Base-by-base conservation (phyloP, 2,113 vertebrate species). In the Gymnocephalus cernua region DNA sequence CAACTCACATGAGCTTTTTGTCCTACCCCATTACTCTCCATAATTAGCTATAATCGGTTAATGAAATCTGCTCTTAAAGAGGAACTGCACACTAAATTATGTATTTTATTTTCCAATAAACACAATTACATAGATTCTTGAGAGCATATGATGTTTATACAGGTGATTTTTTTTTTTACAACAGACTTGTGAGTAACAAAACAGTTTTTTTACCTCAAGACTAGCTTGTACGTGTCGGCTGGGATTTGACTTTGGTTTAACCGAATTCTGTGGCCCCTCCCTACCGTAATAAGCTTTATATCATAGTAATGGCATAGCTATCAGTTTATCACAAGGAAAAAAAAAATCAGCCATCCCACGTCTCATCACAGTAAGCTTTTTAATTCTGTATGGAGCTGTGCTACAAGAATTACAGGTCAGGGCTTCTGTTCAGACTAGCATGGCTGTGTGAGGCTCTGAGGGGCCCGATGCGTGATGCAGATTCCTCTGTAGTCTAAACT, bases 381-480 rank as follows among this genome's bases (percentile, higher is more conserved):
- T 10, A 64, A 50, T 69, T 74, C 74, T 27, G 29, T 53, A 3
- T 23, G 27, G 44, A 73, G 51, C 70, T 56, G 48, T 38, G 29
- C 47, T 66, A 75, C 41, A n/a, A 27, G 32, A 59, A 2, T 59
- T n/a, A 25, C 16, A 14, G 62, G 32, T 32, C 56, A 5, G 25
- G 65, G 78, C 80, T 72, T 83, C 84, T 75, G 75, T 67, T 87
- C 19, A 59, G 71, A 85, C 71, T 41, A 63, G 48, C 35, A 21
- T 1, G 44, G 63, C 70, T 38, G 38, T 3, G 67, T 53, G 27
- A 32, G 48, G 58, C 78, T 4, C 66, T 13, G n/a, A n/a, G 57
- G 10, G 38, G 10, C 38, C 54, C 15, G 61, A n/a, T 44, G 45
- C 45, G 15, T 4, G 50, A 56, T 65, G 53, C 54, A 65, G 29